These are phyloP conservation scores for Notoglanidium macrostoma DNA, from an alignment of 2,797 vertebrate species.

Conservation along the genomic window DNA sequence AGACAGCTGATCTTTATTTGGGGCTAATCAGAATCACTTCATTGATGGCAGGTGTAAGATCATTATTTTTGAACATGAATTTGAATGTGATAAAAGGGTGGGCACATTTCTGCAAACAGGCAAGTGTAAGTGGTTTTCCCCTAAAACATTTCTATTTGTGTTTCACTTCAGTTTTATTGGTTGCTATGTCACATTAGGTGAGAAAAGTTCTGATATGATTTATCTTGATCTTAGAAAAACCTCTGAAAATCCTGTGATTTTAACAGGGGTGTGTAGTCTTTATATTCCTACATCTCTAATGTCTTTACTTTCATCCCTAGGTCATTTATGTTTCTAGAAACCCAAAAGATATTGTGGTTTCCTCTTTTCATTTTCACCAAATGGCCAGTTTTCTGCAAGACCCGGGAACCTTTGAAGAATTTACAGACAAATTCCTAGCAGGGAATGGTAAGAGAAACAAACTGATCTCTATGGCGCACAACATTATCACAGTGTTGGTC, in stretches of 20 bases:
- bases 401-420: constrained; percentile 82
- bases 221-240: no score
- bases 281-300: neutral
- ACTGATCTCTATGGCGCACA: neutral
- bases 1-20: neutral
- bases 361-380: constrained; percentile 82
- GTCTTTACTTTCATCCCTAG: constrained; percentile 58
- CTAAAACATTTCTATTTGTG: neutral
- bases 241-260: neutral
- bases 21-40: neutral
- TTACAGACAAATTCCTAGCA: constrained; percentile 72
- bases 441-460: constrained; percentile 69
- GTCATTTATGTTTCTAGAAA: constrained; percentile 77
- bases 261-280: neutral
- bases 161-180: neutral
- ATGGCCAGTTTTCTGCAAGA: constrained; percentile 81
- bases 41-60: neutral
- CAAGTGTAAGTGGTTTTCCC: neutral
- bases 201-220: neutral
- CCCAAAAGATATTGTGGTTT: constrained; percentile 82
- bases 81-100: neutral
- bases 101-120: neutral
- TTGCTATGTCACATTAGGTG: neutral
- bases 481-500: neutral
- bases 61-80: neutral